Conservation (phyloP, 37 sponge, comb jelly and placozoan genomes). For the Spongilla lacustris region DNA sequence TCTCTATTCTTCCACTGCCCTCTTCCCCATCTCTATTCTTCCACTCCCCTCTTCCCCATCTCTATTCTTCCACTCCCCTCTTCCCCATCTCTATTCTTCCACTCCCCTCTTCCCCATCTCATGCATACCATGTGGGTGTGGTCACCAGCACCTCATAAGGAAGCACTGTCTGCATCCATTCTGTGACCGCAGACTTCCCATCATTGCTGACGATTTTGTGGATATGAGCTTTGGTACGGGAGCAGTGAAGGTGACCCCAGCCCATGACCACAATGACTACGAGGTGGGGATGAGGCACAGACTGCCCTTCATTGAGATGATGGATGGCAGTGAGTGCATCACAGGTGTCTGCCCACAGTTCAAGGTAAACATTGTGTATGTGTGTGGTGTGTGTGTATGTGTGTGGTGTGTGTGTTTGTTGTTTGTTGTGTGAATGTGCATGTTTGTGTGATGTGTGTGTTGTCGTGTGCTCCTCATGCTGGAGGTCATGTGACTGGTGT, state of each 20-base stretch:
- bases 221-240: slow-evolving; percentile 95
- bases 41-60: too few relatives aligned
- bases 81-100: background rate
- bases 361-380: slow-evolving; percentile 27
- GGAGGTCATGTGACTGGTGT: too few relatives aligned
- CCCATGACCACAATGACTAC: slow-evolving; percentile 98
- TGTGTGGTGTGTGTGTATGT: background rate
- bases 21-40: too few relatives aligned
- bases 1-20: too few relatives aligned
- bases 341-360: slow-evolving; percentile 76
- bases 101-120: background rate
- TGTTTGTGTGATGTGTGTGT: too few relatives aligned
- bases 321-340: slow-evolving; percentile 88
- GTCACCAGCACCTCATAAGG: slow-evolving; percentile 74
- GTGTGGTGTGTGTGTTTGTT: too few relatives aligned
- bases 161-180: slow-evolving; percentile 79
- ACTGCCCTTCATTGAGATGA: slow-evolving; percentile 90
- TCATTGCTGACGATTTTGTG: slow-evolving; percentile 93
- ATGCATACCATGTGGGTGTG: background rate
- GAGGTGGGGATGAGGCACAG: slow-evolving; percentile 92
- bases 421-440: too few relatives aligned
- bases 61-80: background rate
- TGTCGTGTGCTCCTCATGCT: too few relatives aligned
- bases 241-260: slow-evolving; percentile 98
- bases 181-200: slow-evolving; percentile 82